Percentiles rank a stretch among this genome's conserved stretches.
Conservation (phyloP, 2,888 invertebrate genomes). For the Pachliopta kotzebuea region DNA sequence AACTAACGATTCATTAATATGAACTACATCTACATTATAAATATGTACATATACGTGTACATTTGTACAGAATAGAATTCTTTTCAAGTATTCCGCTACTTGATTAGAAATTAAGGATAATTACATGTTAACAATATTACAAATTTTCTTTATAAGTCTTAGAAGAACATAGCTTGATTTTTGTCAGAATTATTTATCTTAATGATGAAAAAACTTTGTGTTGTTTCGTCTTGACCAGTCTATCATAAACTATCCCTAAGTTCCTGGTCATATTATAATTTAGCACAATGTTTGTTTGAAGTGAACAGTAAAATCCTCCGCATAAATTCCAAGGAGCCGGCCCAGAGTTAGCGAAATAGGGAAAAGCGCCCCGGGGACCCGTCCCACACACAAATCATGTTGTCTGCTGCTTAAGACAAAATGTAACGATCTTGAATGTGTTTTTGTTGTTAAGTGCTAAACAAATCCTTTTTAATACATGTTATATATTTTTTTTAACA, state of each 20-base stretch:
- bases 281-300: slow-evolving; percentile 59
- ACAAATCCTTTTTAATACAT: background rate
- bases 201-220: background rate
- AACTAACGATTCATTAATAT: too few relatives aligned
- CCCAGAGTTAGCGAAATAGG: slow-evolving; percentile 41
- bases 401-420: slow-evolving; percentile 45
- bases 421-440: slow-evolving; percentile 30
- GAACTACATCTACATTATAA: too few relatives aligned
- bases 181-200: too few relatives aligned
- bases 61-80: too few relatives aligned
- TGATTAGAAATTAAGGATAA: too few relatives aligned
- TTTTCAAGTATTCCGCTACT: too few relatives aligned
- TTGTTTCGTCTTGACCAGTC: background rate
- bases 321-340: slow-evolving; percentile 48
- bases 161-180: too few relatives aligned
- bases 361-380: slow-evolving; percentile 43
- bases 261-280: slow-evolving; percentile 39
- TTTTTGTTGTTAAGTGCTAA: slow-evolving; percentile 25
- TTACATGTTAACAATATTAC: too few relatives aligned
- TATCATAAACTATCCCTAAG: slow-evolving; percentile 24
- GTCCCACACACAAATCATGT: slow-evolving; percentile 55
- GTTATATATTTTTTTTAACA: background rate
- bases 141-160: too few relatives aligned
- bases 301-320: slow-evolving; percentile 54
- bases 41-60: too few relatives aligned